Evolutionary conservation across 2,113 vertebrate species (phyloP).

Genomic region (Plectropomus leopardus): DNA sequence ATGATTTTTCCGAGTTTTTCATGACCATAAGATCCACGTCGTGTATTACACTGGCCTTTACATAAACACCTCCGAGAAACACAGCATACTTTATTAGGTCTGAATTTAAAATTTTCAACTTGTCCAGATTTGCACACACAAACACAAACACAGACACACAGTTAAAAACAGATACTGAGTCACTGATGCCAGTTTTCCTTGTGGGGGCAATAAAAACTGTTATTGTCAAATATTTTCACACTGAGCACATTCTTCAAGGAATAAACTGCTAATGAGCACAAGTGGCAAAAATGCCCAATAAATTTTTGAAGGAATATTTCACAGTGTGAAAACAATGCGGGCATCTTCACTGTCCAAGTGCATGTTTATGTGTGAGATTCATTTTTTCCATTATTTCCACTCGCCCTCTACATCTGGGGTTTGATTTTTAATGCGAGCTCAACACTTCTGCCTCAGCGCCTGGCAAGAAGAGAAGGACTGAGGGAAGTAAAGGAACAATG

Average conservation of each 20-base stretch:
- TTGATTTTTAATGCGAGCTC: conserved; percentile 36
- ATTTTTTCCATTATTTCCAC: background rate
- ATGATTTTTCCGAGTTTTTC: background rate
- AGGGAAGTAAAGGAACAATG: conserved; percentile 36
- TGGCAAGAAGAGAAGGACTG: conserved; percentile 15
- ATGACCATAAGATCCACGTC: background rate
- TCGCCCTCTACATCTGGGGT: conserved; percentile 17
- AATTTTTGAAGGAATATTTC: conserved; percentile 5
- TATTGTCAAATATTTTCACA: conserved; percentile 40
- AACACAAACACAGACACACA: background rate
- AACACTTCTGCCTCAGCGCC: conserved; percentile 27
- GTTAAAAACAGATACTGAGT: background rate
- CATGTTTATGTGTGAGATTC: background rate
- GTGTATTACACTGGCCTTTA: background rate
- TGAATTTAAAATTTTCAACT: background rate
- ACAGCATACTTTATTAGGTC: background rate
- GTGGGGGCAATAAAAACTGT: conserved; percentile 16
- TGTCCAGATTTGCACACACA: background rate
- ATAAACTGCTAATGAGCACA: conserved; percentile 44
- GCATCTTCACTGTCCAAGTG: background rate
- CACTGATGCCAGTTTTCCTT: background rate
- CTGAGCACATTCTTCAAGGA: conserved; percentile 25
- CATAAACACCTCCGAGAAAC: background rate
- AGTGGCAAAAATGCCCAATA: conserved; percentile 23
- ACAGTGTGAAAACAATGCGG: conserved; percentile 1